Evolutionary conservation across 53 echinoderm and acorn worm genomes (phyloP), one percentile per base, ranked within the genome.

Genomic region (Arbacia lixula): DNA sequence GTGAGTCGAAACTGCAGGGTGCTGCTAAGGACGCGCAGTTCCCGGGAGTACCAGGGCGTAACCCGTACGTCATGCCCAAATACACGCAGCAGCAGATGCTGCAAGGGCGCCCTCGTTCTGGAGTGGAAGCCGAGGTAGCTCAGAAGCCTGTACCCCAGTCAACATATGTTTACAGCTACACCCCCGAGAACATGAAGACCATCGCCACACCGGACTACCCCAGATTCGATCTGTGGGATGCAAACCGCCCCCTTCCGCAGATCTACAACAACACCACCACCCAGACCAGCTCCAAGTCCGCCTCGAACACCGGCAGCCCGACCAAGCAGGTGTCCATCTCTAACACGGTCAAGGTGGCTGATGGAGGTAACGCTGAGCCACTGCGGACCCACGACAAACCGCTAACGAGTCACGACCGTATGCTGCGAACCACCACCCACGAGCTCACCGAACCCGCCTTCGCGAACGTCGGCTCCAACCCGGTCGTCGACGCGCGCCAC

Each of bases 101-200:
- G 63, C 33, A 75, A 19, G 85, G 89, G 3, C 78, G 82, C 22
- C 85, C 94, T 12, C 29, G 94, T 26, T 30, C 82, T 31, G n/a
- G n/a, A n/a, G 60, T 92, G 19, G 91, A 85, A 60, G 38, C 83
- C 21, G 83, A 90, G 5, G 52, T 88, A 6, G 90, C 86, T 0
- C 93, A 94, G 79, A 94, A 92, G 56, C 94, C 94, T 1, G 80
- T 68, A n/a, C 84, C 91, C 16, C 99, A 98, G 91, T 94, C 99
- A 11, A 87, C 85, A 2, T 98, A 94, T 30, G 89, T 92, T 9
- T 86, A 92, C 69, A 94, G 93, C 54, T 94, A 92, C 84, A 92
- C 87, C 46, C 99, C 99, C 8, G 94, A 98, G 62, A 84, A 88
- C 42, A 87, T 98, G 11, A 92, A 94, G 60, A 88, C 89, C 26